Percentiles rank a stretch among this genome's conserved stretches.
phyloP scores from a whole-genome alignment of 53 echinoderm and acorn worm species.

The Astropecten irregularis region DNA sequence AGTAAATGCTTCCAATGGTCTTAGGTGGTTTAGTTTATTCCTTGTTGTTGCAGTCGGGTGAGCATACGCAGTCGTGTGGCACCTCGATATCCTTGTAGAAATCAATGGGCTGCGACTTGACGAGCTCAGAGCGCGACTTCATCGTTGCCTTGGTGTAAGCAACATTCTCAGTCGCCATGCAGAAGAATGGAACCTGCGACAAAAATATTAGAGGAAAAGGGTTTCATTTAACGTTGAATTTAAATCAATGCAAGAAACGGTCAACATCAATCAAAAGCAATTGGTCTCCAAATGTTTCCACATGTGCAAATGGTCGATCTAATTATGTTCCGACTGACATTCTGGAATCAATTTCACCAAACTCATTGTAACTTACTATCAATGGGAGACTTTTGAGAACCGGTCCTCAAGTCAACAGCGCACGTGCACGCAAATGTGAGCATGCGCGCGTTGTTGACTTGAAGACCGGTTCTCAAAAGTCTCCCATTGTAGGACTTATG shows the following conservation, averaged over 20 bases:
- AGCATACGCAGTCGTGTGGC: conserved; percentile 47
- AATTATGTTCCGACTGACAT: too few species aligned
- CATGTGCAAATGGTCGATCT: too few species aligned
- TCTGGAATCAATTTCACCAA: too few species aligned
- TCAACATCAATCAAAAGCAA: too few species aligned
- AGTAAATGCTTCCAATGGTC: background rate
- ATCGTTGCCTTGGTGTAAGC: conserved; percentile 19
- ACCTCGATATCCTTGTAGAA: conserved; percentile 48
- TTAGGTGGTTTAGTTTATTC: background rate
- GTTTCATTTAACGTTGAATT: background rate
- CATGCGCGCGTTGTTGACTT: too few species aligned
- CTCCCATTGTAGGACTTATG: too few species aligned
- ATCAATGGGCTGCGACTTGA: conserved; percentile 41
- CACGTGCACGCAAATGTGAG: too few species aligned
- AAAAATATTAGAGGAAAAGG: background rate
- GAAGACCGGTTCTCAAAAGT: too few species aligned
- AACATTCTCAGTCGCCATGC: conserved; percentile 46
- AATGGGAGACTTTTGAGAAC: too few species aligned
- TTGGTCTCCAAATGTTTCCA: too few species aligned
- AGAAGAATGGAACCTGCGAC: conserved; percentile 47
- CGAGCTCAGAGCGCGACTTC: conserved; percentile 21
- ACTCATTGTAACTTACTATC: too few species aligned
- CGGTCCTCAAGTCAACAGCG: too few species aligned
- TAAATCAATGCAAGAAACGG: background rate
- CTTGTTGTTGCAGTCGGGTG: conserved; percentile 4